Conservation (phyloP, 2,797 vertebrate genomes). For the Bucorvus abyssinicus region DNA sequence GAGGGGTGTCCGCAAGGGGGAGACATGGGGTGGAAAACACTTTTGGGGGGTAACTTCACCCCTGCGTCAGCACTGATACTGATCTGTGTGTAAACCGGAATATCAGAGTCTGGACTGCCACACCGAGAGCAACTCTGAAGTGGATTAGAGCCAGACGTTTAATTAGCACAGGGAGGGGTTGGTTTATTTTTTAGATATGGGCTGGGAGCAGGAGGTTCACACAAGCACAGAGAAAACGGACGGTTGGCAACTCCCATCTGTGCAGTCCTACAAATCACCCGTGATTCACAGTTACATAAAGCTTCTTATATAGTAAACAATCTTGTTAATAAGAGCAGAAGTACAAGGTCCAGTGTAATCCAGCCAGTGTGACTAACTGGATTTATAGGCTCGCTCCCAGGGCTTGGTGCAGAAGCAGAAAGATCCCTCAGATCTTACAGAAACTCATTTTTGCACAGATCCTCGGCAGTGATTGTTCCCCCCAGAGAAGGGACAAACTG, state of each 20-base stretch:
- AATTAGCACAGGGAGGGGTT: neutral
- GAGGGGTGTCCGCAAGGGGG: neutral
- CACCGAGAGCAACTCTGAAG: rapidly evolving
- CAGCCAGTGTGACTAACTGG: constrained; percentile 42
- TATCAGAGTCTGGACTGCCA: neutral
- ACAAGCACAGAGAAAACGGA: neutral
- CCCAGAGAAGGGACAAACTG: neutral
- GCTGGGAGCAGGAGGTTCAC: constrained; percentile 1
- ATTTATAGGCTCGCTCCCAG: constrained; percentile 26
- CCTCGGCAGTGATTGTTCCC: neutral
- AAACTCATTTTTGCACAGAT: neutral
- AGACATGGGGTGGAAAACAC: rapidly evolving
- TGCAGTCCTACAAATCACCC: neutral
- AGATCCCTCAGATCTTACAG: constrained; percentile 41
- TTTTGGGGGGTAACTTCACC: neutral
- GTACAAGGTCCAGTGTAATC: constrained; percentile 54
- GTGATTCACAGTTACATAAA: constrained; percentile 46
- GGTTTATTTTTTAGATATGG: neutral
- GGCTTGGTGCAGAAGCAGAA: neutral
- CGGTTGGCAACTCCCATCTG: constrained; percentile 28
- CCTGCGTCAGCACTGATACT: neutral
- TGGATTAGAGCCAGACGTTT: neutral
- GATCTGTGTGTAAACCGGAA: rapidly evolving
- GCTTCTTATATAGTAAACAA: constrained; percentile 57
- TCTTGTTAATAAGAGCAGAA: constrained; percentile 53